phyloP scores from a whole-genome alignment of 2,113 vertebrate genomes.

The Ochotona curzoniae region DNA sequence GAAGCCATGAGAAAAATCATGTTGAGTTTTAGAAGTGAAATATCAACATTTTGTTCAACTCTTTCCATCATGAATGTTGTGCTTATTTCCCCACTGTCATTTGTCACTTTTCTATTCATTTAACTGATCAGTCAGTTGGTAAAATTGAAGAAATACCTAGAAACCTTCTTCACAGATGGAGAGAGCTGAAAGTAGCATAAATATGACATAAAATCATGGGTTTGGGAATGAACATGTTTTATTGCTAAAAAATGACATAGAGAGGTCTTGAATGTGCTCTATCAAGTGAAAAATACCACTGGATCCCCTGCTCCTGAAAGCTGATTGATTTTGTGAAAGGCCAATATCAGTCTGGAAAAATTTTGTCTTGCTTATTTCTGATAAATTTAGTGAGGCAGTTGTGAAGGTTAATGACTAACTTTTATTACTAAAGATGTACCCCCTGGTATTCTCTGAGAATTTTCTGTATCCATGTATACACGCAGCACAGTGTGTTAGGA shows the following conservation, averaged over 20 bases:
- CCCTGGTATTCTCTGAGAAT: background rate
- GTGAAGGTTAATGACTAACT: background rate
- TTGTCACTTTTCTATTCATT: background rate
- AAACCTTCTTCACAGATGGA: background rate
- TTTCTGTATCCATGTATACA: background rate
- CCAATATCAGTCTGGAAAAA: background rate
- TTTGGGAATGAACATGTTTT: background rate
- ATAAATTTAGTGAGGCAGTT: background rate
- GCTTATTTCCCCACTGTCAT: background rate
- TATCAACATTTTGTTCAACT: constrained; percentile 44
- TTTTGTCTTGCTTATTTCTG: constrained; percentile 13
- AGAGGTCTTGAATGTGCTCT: background rate
- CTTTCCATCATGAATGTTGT: background rate
- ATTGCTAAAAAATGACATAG: background rate
- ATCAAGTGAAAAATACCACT: background rate
- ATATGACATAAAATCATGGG: background rate
- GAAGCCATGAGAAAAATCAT: background rate
- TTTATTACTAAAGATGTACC: background rate
- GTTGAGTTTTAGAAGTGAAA: constrained; percentile 25
- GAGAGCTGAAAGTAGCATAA: constrained; percentile 8
- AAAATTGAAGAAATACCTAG: background rate
- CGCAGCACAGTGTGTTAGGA: background rate
- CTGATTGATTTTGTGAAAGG: background rate
- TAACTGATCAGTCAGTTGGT: background rate
- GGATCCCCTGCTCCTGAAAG: background rate